Evolutionary conservation across 2,888 invertebrate genomes (phyloP).

Genomic region (Digitonthophagus gazella): DNA sequence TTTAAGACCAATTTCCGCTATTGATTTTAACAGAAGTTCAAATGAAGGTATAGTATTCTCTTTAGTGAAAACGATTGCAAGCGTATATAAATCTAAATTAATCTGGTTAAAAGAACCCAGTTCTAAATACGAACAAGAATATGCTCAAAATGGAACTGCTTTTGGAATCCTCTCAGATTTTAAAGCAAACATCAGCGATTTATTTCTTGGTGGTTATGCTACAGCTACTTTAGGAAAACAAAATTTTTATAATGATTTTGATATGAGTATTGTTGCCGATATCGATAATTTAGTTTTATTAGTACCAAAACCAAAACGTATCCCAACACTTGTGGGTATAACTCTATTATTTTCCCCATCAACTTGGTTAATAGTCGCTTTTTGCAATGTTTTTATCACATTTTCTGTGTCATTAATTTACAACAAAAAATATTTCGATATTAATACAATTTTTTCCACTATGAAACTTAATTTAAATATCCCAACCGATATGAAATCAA

Average conservation of each 20-base stretch:
- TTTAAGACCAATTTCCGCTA: neutral
- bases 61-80: neutral
- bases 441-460: neutral
- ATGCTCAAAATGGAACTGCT: neutral
- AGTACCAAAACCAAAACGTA: neutral
- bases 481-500: neutral
- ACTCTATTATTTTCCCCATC: neutral
- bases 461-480: neutral
- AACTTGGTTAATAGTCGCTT: neutral
- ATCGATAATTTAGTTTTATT: neutral
- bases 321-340: neutral
- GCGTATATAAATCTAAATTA: neutral
- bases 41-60: neutral
- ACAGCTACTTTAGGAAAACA: neutral
- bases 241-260: neutral
- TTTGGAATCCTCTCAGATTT: neutral
- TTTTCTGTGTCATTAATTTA: neutral
- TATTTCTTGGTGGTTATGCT: neutral
- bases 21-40: neutral
- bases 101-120: neutral
- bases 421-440: neutral
- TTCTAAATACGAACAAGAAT: neutral
- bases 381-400: neutral
- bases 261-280: neutral
- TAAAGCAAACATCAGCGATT: neutral